Evolutionary conservation across 2,888 invertebrate genomes (phyloP).

Genomic region (Abrostola tripartita): DNA sequence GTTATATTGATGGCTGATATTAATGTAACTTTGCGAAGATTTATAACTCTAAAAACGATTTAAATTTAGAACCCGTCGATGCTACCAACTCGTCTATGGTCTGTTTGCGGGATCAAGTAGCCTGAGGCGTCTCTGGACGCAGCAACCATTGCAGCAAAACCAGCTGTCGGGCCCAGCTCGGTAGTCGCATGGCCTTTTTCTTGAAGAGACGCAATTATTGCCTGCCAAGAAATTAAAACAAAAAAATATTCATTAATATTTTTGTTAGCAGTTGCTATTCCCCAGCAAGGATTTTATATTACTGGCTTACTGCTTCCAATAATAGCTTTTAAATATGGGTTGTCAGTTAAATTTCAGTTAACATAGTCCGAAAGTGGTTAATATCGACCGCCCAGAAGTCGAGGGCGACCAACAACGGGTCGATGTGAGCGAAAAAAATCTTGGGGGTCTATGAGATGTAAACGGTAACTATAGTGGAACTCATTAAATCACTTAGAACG

Average conservation of each 20-base stretch:
- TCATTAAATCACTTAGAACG: too few relatives aligned
- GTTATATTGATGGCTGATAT: background rate
- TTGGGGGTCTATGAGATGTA: too few relatives aligned
- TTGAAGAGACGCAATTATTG: slow-evolving; percentile 78
- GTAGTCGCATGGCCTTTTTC: slow-evolving; percentile 86
- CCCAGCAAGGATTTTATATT: too few relatives aligned
- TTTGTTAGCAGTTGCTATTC: too few relatives aligned
- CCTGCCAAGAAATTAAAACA: slow-evolving; percentile 66
- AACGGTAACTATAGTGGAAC: too few relatives aligned
- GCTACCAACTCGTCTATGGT: slow-evolving; percentile 85
- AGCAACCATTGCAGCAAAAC: slow-evolving; percentile 90
- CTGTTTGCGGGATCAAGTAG: slow-evolving; percentile 73
- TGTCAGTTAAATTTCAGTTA: too few relatives aligned
- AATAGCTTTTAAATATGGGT: too few relatives aligned
- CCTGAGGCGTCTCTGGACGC: slow-evolving; percentile 81
- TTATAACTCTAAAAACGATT: slow-evolving; percentile 28
- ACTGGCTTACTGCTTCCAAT: too few relatives aligned
- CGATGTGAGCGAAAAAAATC: too few relatives aligned
- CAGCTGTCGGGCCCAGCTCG: slow-evolving; percentile 82
- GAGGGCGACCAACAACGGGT: too few relatives aligned
- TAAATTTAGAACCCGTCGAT: slow-evolving; percentile 79
- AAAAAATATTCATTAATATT: background rate
- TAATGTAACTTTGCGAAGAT: slow-evolving; percentile 11
- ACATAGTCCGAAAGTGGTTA: too few relatives aligned
- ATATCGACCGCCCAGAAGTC: too few relatives aligned